Conservation (phyloP, 2,888 invertebrate genomes). For the Epistrophe eligans region DNA sequence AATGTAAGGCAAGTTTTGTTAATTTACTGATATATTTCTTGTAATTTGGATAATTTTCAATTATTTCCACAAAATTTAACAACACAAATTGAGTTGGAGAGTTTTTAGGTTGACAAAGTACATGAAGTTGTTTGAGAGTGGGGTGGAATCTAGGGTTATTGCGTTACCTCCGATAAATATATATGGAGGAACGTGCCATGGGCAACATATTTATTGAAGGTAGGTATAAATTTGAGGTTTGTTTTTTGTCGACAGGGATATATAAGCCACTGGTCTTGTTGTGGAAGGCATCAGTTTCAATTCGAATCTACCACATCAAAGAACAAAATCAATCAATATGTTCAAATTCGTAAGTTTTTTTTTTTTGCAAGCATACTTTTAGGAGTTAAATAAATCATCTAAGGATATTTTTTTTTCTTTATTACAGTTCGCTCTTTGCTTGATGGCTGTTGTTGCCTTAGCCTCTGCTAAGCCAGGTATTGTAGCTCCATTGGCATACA, state of each 20-base stretch:
- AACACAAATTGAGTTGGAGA: background rate
- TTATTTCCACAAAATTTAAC: conserved; percentile 47
- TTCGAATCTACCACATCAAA: conserved; percentile 33
- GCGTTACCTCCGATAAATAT: background rate
- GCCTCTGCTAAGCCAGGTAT: conserved; percentile 80
- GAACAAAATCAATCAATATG: conserved; percentile 78
- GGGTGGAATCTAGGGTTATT: background rate
- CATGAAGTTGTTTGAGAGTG: background rate
- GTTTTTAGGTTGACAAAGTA: conserved; percentile 1
- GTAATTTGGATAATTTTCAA: conserved; percentile 61
- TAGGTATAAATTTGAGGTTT: background rate
- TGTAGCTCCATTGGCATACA: conserved; percentile 78
- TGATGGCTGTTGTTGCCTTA: conserved; percentile 80
- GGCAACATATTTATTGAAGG: conserved; percentile 18
- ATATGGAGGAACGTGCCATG: conserved; percentile 62
- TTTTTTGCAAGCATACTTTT: background rate
- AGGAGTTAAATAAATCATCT: background rate
- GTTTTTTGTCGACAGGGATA: background rate
- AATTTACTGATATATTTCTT: conserved; percentile 14
- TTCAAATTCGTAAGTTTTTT: conserved; percentile 81
- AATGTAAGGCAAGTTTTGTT: conserved; percentile 57
- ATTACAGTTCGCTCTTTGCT: conserved; percentile 77
- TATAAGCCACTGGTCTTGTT: conserved; percentile 32
- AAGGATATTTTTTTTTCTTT: background rate
- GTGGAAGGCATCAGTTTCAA: conserved; percentile 54